Base-by-base conservation (phyloP, 2,113 vertebrate genomes). In the Thermophis baileyi region DNA sequence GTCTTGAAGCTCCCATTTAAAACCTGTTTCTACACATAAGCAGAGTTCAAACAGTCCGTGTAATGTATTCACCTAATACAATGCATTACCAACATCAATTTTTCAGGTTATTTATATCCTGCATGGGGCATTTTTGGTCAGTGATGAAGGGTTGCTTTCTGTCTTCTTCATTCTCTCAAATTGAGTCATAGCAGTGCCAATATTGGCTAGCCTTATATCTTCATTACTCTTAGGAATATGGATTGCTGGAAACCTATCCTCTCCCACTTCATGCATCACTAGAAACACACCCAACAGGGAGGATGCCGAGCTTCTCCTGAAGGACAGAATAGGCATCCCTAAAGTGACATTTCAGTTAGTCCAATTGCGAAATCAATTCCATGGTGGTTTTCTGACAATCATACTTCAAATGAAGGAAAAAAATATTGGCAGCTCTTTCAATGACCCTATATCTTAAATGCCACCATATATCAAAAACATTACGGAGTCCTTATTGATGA, bases 41-140 rank as follows among this genome's bases (percentile, higher is more conserved):
- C 93, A 94, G 57, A 74, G 57, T 89, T 94, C 30, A 69, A 35
- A 93, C 92, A 69, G 50, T 92, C 54, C 89, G 57, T 87, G 90
- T 35, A 91, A 40, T 74, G 0, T 46, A 90, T 94, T 95, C 47
- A 85, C 88, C 63, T 92, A 69, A 16, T 63, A 53, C 51, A 8
- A 89, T 94, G 89, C 87, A 57, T 94, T 94, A 92, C 44, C 49
- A 25, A 27, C 90, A 88, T 16, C 69, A 90, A 3, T 90, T 95
- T 92, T 96, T 94, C 74, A 91, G 5, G 85, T 96, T 92, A 90
- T 94, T 94, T 90, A 92, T 91, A 94, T 91, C 89, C 40, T 86
- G 6, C n/a, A 91, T 16, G 88, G 50, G 92, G 55, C 49, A 91
- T 93, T 87, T 92, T 86, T 89, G 92, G 18, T 63, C 40, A 89